A percentile compares a stretch with the other conserved stretches of the same genome.
phyloP scores from a whole-genome alignment of 2,797 vertebrate genomes.

The Enteromius thamalakanensis region DNA sequence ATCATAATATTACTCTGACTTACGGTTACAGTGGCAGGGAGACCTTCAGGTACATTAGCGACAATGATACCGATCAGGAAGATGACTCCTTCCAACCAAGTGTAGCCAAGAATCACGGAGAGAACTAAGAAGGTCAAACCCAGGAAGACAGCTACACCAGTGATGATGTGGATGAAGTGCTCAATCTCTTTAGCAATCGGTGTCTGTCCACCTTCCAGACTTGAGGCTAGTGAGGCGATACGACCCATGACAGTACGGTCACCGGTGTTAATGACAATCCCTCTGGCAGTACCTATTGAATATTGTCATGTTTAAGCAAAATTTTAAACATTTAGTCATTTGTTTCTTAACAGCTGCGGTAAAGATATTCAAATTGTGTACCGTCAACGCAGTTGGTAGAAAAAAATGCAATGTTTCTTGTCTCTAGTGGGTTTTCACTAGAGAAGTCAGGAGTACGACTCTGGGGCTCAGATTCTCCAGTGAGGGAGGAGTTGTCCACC shows the following conservation, averaged over 20 bases:
- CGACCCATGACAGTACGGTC: slow-evolving; percentile 98
- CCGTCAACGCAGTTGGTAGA: slow-evolving; percentile 98
- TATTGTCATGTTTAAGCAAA: neutral
- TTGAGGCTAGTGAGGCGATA: slow-evolving; percentile 91
- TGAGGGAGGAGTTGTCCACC: slow-evolving; percentile 98
- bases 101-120: slow-evolving; percentile 91
- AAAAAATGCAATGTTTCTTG: slow-evolving; percentile 96
- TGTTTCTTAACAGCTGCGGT: neutral
- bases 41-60: slow-evolving; percentile 88
- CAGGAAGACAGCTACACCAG: slow-evolving; percentile 93
- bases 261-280: slow-evolving; percentile 92
- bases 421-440: slow-evolving; percentile 94
- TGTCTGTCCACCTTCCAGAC: slow-evolving; percentile 91
- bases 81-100: slow-evolving; percentile 87
- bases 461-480: slow-evolving; percentile 96
- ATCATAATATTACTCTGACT: slow-evolving; percentile 57
- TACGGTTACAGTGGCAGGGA: slow-evolving; percentile 88
- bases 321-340: neutral
- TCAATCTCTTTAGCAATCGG: slow-evolving; percentile 93
- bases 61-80: slow-evolving; percentile 91
- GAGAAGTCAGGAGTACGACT: slow-evolving; percentile 92
- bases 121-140: slow-evolving; percentile 90
- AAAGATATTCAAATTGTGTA: slow-evolving; percentile 57
- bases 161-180: slow-evolving; percentile 96
- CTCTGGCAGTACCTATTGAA: slow-evolving; percentile 87